Base-by-base conservation (phyloP, 2,888 invertebrate genomes). In the Hemithea aestivaria region DNA sequence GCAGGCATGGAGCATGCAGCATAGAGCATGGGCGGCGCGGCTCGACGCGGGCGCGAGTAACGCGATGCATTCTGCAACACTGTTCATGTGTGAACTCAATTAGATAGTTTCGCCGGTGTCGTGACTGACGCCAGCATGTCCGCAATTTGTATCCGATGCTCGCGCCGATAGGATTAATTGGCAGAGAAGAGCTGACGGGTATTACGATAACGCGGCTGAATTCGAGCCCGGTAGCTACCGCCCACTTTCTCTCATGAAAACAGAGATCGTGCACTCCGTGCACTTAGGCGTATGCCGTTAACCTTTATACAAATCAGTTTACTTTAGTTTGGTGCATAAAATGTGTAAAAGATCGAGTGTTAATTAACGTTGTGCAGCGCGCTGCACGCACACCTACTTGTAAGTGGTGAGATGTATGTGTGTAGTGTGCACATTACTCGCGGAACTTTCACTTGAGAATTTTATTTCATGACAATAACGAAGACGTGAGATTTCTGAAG, bases 11-110 rank as follows among this genome's bases (percentile, higher is more conserved):
- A 40, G 30, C 16, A 27, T 20, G 40, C 30, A n/a, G 20, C 26
- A 20, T 20, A 25, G 6, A 10, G 23, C 25, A 27, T n/a, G 24
- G 28, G 24, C 33, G 27, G 20, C 6, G 27, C n/a, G n/a, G n/a
- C n/a, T n/a, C n/a, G n/a, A n/a, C n/a, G n/a, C n/a, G n/a, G n/a
- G n/a, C n/a, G n/a, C n/a, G n/a, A n/a, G n/a, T n/a, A n/a, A n/a
- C n/a, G n/a, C 29, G 31, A 35, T 62, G 62, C 66, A 73, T 72
- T 73, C 66, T 72, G 56, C 60, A 51, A 44, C 60, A 62, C 62
- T 70, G 67, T 71, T 75, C 69, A 80, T 73, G 75, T 77, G 76
- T 72, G 63, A 73, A 78, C 63, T 70, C 71, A 69, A 74, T 76
- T 73, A 74, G 62, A 70, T 63, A 69, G 71, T 74, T 72, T 73